Conservation (phyloP, 2,113 vertebrate species). For the Nerophis lumbriciformis region DNA sequence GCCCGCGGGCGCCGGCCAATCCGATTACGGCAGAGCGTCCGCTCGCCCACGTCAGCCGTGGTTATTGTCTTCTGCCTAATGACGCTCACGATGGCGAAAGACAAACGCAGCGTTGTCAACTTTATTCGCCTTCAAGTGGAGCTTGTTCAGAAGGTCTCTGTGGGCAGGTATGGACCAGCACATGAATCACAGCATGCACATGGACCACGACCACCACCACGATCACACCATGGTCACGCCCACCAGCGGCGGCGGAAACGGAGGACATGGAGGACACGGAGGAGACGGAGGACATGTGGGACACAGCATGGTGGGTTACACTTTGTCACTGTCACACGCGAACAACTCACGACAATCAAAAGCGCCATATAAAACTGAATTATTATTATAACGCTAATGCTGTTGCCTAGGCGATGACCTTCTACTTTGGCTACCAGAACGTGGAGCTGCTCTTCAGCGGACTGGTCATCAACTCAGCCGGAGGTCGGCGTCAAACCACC, state of each 20-base stretch:
- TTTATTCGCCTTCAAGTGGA: too few relatives aligned
- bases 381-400: background rate
- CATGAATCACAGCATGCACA: conserved; percentile 25
- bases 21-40: background rate
- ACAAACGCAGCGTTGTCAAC: background rate
- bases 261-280: conserved; percentile 9
- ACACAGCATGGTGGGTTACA: conserved; percentile 56
- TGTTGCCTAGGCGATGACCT: conserved; percentile 77
- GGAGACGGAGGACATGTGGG: conserved; percentile 11
- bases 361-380: too few relatives aligned
- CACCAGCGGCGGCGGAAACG: conserved; percentile 23
- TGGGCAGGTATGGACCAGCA: conserved; percentile 16
- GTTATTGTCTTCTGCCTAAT: background rate
- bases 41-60: background rate
- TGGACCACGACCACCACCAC: conserved; percentile 23
- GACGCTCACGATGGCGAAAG: background rate
- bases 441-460: conserved; percentile 87
- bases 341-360: background rate
- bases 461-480: conserved; percentile 85
- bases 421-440: conserved; percentile 83
- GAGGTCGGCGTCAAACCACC: conserved; percentile 72
- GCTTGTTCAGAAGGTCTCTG: background rate
- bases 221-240: conserved; percentile 15
- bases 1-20: background rate
- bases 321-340: background rate